phyloP scores from a whole-genome alignment of 1,140 invertebrate genomes.

The Euglossa dilemma region DNA sequence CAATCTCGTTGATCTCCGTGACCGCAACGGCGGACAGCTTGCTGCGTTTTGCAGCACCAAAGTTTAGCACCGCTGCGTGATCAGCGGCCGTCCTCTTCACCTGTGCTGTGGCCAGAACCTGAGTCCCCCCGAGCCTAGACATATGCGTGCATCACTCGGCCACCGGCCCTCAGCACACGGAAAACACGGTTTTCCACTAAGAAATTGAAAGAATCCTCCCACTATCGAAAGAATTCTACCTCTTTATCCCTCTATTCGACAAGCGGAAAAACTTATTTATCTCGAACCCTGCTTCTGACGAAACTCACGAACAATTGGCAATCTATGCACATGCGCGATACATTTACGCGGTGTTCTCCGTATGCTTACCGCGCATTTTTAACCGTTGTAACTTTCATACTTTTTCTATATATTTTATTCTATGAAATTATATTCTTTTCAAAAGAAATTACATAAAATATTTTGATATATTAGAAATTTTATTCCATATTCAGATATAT shows the following conservation, averaged over 20 bases:
- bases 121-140: conserved; percentile 77
- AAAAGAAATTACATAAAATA: not conserved
- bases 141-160: conserved; percentile 77
- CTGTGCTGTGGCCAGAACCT: conserved; percentile 74
- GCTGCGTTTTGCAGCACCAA: conserved; percentile 65
- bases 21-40: conserved; percentile 60
- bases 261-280: conserved; percentile 53
- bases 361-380: conserved; percentile 27
- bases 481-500: conserved; percentile 48
- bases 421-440: not conserved
- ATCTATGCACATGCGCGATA: conserved; percentile 59
- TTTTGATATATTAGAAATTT: conserved; percentile 34
- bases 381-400: not conserved
- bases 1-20: conserved; percentile 67
- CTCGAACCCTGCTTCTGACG: conserved; percentile 25
- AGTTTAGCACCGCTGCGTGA: conserved; percentile 51
- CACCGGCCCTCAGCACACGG: conserved; percentile 65
- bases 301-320: conserved; percentile 58
- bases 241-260: conserved; percentile 28
- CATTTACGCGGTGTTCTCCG: conserved; percentile 34
- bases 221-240: conserved; percentile 2
- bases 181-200: conserved; percentile 52
- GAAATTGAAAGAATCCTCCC: conserved; percentile 34
- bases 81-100: conserved; percentile 70
- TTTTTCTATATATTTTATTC: not conserved